Conservation (phyloP, 2,888 invertebrate genomes). For the Temnothorax rugatulus region DNA sequence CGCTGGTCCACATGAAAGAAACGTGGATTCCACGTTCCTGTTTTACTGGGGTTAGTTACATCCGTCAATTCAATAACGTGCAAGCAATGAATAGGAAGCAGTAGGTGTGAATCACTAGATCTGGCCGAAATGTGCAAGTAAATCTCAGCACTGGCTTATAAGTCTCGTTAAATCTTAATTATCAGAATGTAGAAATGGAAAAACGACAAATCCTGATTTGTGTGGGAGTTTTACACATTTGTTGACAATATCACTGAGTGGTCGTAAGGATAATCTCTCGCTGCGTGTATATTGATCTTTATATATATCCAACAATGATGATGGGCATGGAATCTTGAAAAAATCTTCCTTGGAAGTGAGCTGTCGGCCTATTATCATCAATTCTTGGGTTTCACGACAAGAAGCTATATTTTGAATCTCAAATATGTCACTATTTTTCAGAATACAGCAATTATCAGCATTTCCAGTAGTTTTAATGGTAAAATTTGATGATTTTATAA, state of each 20-base stretch:
- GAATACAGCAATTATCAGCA: neutral
- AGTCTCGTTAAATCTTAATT: neutral
- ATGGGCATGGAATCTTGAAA: neutral
- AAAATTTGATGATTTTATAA: neutral
- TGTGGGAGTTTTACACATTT: neutral
- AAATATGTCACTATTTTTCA: neutral
- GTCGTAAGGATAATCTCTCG: neutral
- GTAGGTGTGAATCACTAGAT: no score
- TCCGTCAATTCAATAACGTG: no score
- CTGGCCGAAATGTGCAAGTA: no score
- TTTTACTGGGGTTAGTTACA: no score
- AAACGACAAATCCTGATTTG: neutral
- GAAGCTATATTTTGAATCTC: neutral
- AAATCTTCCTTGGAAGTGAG: neutral
- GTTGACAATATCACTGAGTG: neutral
- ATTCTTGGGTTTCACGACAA: neutral
- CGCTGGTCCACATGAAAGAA: no score
- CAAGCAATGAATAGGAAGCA: no score
- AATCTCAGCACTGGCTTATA: no score
- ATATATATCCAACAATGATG: slow-evolving; percentile 1
- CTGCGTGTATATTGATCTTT: neutral
- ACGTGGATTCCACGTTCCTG: no score
- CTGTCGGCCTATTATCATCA: neutral
- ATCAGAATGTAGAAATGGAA: neutral
- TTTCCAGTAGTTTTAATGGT: neutral